These are phyloP conservation scores for Prenolepis imparis DNA, from an alignment of 2,888 invertebrate genomes.

Conservation along the genomic window DNA sequence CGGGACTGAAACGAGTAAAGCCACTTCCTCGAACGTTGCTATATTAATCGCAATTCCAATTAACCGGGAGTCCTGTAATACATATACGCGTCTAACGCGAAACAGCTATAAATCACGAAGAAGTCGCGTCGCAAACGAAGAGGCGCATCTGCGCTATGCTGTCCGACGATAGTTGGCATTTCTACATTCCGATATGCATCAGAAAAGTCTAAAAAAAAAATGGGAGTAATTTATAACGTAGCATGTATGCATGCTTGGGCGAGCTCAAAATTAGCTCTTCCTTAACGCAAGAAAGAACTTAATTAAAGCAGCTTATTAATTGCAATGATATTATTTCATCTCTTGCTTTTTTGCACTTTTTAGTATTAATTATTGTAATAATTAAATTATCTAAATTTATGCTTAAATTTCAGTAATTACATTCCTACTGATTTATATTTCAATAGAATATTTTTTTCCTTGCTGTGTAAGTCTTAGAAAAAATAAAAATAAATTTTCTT, in stretches of 20 bases:
- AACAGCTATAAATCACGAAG: constrained; percentile 67
- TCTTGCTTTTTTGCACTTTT: background rate
- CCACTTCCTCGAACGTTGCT: constrained; percentile 56
- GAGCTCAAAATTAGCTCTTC: background rate
- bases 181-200: background rate
- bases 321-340: background rate
- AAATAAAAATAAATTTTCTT: too few species aligned
- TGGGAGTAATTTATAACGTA: constrained; percentile 9
- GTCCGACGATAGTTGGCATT: constrained; percentile 36
- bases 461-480: background rate
- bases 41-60: constrained; percentile 75
- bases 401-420: background rate
- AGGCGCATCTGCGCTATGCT: constrained; percentile 52
- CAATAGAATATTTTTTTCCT: background rate
- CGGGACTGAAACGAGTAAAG: constrained; percentile 17
- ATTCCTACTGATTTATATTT: background rate
- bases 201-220: constrained; percentile 5
- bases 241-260: background rate
- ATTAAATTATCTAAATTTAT: background rate
- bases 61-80: constrained; percentile 68
- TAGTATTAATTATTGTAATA: background rate
- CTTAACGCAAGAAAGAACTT: background rate
- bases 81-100: constrained; percentile 67
- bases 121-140: constrained; percentile 33
- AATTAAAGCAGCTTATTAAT: background rate